Evolutionary conservation across 2,797 vertebrate species (phyloP).

Genomic region (Dendrocincla fuliginosa): DNA sequence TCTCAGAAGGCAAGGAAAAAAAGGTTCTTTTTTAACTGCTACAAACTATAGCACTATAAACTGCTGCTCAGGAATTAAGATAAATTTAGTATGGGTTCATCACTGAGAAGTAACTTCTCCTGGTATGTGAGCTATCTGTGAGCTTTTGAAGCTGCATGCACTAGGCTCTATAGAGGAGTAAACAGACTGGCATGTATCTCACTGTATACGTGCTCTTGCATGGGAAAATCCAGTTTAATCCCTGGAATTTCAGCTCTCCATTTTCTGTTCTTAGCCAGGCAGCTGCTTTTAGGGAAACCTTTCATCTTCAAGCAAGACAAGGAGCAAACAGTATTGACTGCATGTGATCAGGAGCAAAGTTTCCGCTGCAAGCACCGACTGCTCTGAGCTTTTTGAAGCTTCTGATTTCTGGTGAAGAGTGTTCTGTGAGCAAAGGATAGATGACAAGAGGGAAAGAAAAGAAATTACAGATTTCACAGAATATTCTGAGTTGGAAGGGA

Average conservation of each 20-base stretch:
- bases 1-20: conserved; percentile 5
- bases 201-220: background rate
- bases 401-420: background rate
- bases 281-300: background rate
- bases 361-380: background rate
- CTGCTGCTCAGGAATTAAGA: background rate
- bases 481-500: background rate
- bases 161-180: background rate
- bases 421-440: background rate
- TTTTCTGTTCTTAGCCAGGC: background rate
- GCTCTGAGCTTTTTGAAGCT: background rate
- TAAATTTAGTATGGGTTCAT: conserved; percentile 32
- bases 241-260: background rate
- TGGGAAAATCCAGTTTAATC: conserved; percentile 23
- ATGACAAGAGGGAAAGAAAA: background rate
- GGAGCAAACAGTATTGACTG: background rate
- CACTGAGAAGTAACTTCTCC: background rate
- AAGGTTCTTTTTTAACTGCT: background rate
- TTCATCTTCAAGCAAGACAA: background rate
- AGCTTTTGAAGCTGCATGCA: conserved; percentile 8
- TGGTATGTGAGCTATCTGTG: background rate
- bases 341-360: background rate
- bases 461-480: background rate
- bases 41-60: conserved; percentile 18
- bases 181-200: background rate